A percentile compares a stretch with the other conserved stretches of the same genome.
Evolutionary conservation across 2,113 vertebrate species (phyloP).

Genomic region (Ranitomeya variabilis): DNA sequence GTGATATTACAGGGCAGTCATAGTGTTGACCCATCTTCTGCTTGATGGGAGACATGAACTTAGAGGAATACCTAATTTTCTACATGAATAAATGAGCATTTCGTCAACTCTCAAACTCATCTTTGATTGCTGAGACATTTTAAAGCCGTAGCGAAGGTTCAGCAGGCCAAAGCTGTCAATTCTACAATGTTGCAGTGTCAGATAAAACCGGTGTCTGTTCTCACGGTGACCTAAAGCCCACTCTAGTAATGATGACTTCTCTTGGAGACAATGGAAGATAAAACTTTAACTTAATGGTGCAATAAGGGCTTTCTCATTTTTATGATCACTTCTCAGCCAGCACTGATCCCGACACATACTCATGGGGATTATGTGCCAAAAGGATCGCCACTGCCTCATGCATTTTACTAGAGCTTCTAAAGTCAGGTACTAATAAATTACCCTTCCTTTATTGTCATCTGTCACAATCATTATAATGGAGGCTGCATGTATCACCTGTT

Average conservation of each 20-base stretch:
- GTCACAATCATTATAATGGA: not conserved
- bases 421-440: slow-evolving; percentile 32
- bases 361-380: slow-evolving; percentile 45
- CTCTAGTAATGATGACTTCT: slow-evolving; percentile 55
- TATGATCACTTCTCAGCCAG: slow-evolving; percentile 54
- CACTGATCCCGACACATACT: slow-evolving; percentile 41
- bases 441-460: slow-evolving; percentile 19
- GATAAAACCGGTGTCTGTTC: slow-evolving; percentile 50
- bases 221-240: slow-evolving; percentile 45
- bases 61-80: slow-evolving; percentile 57
- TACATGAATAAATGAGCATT: slow-evolving; percentile 54
- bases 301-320: slow-evolving; percentile 54
- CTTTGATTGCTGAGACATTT: slow-evolving; percentile 57
- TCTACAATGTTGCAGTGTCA: slow-evolving; percentile 53
- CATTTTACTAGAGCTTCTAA: slow-evolving; percentile 20
- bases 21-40: slow-evolving; percentile 28
- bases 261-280: slow-evolving; percentile 52
- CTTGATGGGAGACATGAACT: slow-evolving; percentile 51
- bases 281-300: slow-evolving; percentile 56
- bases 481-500: not conserved
- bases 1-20: slow-evolving; percentile 25
- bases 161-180: slow-evolving; percentile 56
- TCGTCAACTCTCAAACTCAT: slow-evolving; percentile 50
- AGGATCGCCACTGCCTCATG: slow-evolving; percentile 14
- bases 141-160: slow-evolving; percentile 43